Conservation (phyloP, 92 coral and sea anemone species). For the Hydrozoanthus gracilis region DNA sequence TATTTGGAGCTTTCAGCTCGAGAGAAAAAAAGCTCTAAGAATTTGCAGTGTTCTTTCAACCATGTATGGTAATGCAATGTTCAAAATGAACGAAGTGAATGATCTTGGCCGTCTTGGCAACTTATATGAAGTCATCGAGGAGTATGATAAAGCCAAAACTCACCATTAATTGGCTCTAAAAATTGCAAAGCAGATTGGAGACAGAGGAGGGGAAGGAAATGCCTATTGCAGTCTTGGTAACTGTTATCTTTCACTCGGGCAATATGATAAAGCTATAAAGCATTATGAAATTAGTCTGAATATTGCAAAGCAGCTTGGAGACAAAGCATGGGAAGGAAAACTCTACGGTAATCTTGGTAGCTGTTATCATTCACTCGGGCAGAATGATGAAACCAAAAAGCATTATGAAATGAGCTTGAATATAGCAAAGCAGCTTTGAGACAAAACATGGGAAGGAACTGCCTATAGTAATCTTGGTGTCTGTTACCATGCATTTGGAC, state of each 20-base stretch:
- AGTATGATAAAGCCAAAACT: not conserved
- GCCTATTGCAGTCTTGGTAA: not conserved
- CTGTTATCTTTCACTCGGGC: not conserved
- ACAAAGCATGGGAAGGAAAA: not conserved
- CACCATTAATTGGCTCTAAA: not conserved
- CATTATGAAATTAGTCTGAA: not conserved
- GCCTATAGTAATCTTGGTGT: not conserved
- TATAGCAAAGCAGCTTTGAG: not conserved
- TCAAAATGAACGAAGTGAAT: not conserved
- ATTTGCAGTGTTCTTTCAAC: not conserved
- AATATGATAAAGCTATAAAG: not conserved
- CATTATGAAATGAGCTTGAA: not conserved
- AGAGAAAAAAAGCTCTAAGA: not conserved
- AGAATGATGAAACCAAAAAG: not conserved
- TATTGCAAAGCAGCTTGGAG: not conserved
- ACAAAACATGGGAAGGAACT: not conserved
- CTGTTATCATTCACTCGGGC: not conserved
- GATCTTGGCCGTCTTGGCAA: not conserved
- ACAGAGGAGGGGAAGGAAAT: not conserved
- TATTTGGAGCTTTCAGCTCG: not conserved
- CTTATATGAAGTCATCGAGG: not conserved
- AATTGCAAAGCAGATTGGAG: constrained; percentile 13
- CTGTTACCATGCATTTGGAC: not conserved
- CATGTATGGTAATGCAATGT: too few species aligned
- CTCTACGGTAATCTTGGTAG: not conserved